These are phyloP conservation scores for Eristalis intricaria DNA, from an alignment of 2,888 invertebrate species.

Conservation along the genomic window DNA sequence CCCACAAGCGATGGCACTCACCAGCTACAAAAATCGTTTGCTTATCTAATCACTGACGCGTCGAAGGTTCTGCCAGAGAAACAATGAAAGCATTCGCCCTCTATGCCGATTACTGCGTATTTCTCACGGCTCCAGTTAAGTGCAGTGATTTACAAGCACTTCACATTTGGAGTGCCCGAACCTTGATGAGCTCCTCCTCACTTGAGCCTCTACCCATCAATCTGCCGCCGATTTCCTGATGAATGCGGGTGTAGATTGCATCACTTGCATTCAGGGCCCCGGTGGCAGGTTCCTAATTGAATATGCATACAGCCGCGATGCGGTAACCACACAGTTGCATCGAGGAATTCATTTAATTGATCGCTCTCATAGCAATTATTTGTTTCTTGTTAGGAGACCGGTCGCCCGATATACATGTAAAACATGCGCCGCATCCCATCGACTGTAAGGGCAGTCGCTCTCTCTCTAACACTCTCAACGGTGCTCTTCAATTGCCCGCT, in stretches of 20 bases:
- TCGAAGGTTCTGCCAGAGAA: neutral
- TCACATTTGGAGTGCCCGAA: neutral
- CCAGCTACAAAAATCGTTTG: neutral
- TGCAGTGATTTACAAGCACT: neutral
- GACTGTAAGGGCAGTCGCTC: neutral
- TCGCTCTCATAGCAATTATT: neutral
- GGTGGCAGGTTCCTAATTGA: neutral
- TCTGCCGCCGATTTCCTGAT: neutral
- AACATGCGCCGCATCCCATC: neutral
- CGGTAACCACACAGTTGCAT: neutral
- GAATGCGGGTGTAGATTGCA: neutral
- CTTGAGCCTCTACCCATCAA: neutral
- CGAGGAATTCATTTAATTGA: neutral
- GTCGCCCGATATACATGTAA: slow-evolving; percentile 10
- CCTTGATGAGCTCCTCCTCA: neutral
- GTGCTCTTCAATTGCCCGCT: neutral
- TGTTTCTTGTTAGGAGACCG: neutral
- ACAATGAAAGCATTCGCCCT: neutral
- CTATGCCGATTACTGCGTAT: neutral
- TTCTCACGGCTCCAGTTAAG: neutral
- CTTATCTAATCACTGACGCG: neutral
- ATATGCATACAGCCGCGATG: neutral
- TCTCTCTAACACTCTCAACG: too few species aligned
- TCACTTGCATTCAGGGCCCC: neutral
- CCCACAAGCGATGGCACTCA: neutral